Evolutionary conservation across 2,888 invertebrate species (phyloP), one percentile per base, ranked within the genome.

Genomic region (Zygothrica quintamaculata): DNA sequence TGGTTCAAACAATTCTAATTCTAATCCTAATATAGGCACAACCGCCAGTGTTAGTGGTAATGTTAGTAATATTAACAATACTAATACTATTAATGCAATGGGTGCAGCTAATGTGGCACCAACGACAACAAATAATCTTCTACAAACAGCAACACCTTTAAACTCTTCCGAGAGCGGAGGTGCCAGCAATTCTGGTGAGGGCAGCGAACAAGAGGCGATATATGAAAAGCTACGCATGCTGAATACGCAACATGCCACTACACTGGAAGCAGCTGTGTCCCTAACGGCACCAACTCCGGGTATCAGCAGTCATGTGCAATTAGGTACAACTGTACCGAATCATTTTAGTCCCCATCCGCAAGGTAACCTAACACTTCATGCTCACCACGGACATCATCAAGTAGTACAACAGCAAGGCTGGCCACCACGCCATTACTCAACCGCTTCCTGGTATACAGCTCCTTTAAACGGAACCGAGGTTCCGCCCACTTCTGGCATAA

Each of bases 171-270:
- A 89, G 26, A 90, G 88, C 48, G 80, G 79, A 0, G 79, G 84
- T 6, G 88, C 84, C 5, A 87, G 72, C 36, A 84, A 77, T 7
- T 88, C 85, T 0, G 82, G 77, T 1, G 79, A 82, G 37, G 86
- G 85, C 3, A 80, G 77, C 37, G 87, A 88, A 5, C 80, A 80
- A 46, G 80, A 80, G 37, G 65, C 73, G 0, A 79, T 90, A n/a
- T 91, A 91, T 60, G 90, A 90, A 59, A 91, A 90, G 70, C 70
- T 90, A 8, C 88, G 89, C 34, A 65, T 89, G 31, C 62, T 90
- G 11, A 90, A 90, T 53, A 85, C 86, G 0, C 84, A 78, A 22
- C 85, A 85, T 8, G 43, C 57, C 3, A 15, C 62, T 0, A 37
- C 71, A 1, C 4, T 80, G 39, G 81, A 79, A 2, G 9, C 61